phyloP scores from a whole-genome alignment of 2,888 invertebrate genomes.

The Drosophila leonis region DNA sequence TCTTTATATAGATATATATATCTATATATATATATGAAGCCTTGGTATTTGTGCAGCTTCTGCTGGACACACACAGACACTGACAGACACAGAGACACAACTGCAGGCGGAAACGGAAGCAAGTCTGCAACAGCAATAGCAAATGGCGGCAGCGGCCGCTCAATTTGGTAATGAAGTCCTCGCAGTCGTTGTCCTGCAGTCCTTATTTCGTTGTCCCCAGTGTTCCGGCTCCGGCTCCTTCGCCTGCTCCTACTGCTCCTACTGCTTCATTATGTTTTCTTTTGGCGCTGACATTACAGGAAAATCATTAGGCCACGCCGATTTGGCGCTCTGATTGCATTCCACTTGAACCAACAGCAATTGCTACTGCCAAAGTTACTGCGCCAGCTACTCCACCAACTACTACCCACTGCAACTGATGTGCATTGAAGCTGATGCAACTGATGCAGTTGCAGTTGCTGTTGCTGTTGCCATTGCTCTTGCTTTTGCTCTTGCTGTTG shows the following conservation, averaged over 20 bases:
- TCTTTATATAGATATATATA: slow-evolving; percentile 38
- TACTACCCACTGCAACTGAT: slow-evolving; percentile 10
- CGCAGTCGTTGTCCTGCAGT: slow-evolving; percentile 44
- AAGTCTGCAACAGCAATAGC: slow-evolving; percentile 62
- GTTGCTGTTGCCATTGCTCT: background rate
- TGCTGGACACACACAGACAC: slow-evolving; percentile 54
- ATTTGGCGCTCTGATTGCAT: slow-evolving; percentile 77
- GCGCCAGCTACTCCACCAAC: slow-evolving; percentile 9
- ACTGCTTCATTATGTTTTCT: slow-evolving; percentile 76
- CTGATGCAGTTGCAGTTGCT: background rate
- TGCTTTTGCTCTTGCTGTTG: background rate
- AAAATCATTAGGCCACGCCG: slow-evolving; percentile 80
- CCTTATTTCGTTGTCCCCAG: slow-evolving; percentile 28
- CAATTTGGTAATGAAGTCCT: slow-evolving; percentile 81
- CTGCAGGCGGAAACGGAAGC: slow-evolving; percentile 77
- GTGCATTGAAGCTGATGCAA: slow-evolving; percentile 29
- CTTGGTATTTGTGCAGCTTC: slow-evolving; percentile 75
- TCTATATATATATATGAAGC: slow-evolving; percentile 8
- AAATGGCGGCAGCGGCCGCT: slow-evolving; percentile 72
- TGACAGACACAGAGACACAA: background rate
- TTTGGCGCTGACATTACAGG: slow-evolving; percentile 74
- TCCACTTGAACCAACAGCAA: slow-evolving; percentile 39
- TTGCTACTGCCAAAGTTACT: slow-evolving; percentile 16
- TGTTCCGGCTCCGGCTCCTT: background rate
- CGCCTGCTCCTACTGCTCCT: slow-evolving; percentile 7